A percentile compares a stretch with the other conserved stretches of the same genome.
These are phyloP conservation scores for Calidris pugnax DNA, from an alignment of 2,113 vertebrate genomes.

Conservation along the genomic window DNA sequence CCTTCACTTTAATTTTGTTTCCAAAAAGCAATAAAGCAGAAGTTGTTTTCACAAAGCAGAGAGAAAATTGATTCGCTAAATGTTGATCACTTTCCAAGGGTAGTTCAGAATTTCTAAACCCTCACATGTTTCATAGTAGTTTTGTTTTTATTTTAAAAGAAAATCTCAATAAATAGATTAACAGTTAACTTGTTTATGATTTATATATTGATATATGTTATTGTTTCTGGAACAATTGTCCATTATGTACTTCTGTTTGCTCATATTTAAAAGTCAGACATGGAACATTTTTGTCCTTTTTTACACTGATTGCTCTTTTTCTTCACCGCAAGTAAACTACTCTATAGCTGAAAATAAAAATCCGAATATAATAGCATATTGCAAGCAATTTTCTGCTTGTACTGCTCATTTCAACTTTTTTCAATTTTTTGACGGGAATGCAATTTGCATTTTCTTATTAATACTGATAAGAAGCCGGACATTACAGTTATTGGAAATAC, in stretches of 20 bases:
- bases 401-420: conserved; percentile 1
- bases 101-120: conserved; percentile 55
- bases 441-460: conserved; percentile 68
- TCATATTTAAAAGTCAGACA: conserved; percentile 13
- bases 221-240: conserved; percentile 11
- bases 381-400: conserved; percentile 40
- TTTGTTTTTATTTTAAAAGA: conserved; percentile 54
- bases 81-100: conserved; percentile 61
- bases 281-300: conserved; percentile 18
- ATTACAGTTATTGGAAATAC: conserved; percentile 49
- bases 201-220: neutral
- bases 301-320: conserved; percentile 12
- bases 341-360: conserved; percentile 24
- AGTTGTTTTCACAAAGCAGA: conserved; percentile 63
- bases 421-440: conserved; percentile 43
- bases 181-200: neutral
- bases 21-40: conserved; percentile 69
- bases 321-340: conserved; percentile 25
- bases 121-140: conserved; percentile 49
- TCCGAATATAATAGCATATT: conserved; percentile 39
- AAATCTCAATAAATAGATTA: conserved; percentile 43
- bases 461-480: conserved; percentile 39
- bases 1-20: conserved; percentile 58
- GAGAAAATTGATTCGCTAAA: conserved; percentile 67
- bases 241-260: neutral